Evolutionary conservation across 2,797 vertebrate genomes (phyloP).

Genomic region (Cyclura pinguis): DNA sequence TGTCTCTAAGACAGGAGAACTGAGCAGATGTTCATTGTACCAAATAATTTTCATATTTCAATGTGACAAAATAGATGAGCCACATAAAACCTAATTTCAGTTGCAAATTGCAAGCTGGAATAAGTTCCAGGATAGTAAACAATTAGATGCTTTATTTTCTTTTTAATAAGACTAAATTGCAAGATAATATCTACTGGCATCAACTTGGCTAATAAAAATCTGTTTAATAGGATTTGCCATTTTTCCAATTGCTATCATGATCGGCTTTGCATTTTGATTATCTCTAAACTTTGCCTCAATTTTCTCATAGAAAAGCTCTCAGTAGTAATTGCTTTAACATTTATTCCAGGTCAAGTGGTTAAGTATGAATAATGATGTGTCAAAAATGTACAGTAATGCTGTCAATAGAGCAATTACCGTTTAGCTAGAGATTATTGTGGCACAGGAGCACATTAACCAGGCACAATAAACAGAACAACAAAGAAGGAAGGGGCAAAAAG

Average conservation of each 20-base stretch:
- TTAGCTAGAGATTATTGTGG: constrained; percentile 87
- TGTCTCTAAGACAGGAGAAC: constrained; percentile 67
- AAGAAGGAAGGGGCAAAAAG: constrained; percentile 80
- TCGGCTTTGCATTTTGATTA: constrained; percentile 87
- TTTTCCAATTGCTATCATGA: constrained; percentile 86
- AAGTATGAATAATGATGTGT: constrained; percentile 94
- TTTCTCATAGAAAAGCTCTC: constrained; percentile 87
- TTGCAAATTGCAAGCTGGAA: constrained; percentile 83
- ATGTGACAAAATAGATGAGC: constrained; percentile 86
- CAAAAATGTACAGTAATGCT: constrained; percentile 89
- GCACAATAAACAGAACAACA: constrained; percentile 85
- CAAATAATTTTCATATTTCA: constrained; percentile 86
- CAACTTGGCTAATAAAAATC: constrained; percentile 87
- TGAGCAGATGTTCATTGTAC: constrained; percentile 81
- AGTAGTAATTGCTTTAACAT: constrained; percentile 91
- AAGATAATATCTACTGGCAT: constrained; percentile 87
- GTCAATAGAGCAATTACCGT: constrained; percentile 92
- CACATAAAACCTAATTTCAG: constrained; percentile 85
- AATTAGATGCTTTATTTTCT: constrained; percentile 88
- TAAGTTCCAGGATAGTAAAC: constrained; percentile 85
- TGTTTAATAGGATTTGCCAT: constrained; percentile 88
- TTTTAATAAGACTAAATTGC: constrained; percentile 88
- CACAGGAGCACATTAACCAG: constrained; percentile 86
- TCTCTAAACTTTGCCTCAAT: constrained; percentile 87
- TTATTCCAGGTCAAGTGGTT: constrained; percentile 93